phyloP scores from a whole-genome alignment of 2,113 vertebrate species.

The Hippopotamus amphibius region DNA sequence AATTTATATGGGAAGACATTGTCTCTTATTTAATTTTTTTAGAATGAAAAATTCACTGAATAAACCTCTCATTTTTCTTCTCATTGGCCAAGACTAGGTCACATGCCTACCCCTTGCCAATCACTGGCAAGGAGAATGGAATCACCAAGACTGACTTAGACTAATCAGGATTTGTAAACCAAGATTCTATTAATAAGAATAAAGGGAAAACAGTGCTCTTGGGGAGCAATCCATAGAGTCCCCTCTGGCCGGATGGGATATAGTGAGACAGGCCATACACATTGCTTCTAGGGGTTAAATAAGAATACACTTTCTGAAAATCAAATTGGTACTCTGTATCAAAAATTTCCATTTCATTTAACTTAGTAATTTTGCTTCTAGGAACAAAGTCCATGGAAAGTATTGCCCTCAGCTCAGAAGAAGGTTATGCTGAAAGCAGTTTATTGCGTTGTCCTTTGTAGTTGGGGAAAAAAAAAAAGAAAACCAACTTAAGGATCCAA shows the following conservation, averaged over 20 bases:
- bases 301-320: not conserved
- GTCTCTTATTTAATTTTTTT: not conserved
- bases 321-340: not conserved
- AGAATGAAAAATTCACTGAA: not conserved
- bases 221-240: not conserved
- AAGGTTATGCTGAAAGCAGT: not conserved
- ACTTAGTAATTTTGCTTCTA: not conserved
- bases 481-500: not conserved
- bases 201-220: not conserved
- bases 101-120: not conserved
- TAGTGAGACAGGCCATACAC: not conserved
- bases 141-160: not conserved
- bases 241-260: not conserved
- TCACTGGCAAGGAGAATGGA: not conserved
- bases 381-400: not conserved
- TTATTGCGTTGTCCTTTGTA: not conserved
- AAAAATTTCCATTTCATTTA: not conserved
- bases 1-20: not conserved
- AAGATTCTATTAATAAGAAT: not conserved
- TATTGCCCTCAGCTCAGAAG: not conserved
- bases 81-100: not conserved
- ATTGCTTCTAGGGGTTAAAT: not conserved
- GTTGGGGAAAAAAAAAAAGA: no score
- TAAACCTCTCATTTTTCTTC: not conserved
- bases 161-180: not conserved